Evolutionary conservation across 2,113 vertebrate genomes (phyloP).

Genomic region (Odontesthes bonariensis): DNA sequence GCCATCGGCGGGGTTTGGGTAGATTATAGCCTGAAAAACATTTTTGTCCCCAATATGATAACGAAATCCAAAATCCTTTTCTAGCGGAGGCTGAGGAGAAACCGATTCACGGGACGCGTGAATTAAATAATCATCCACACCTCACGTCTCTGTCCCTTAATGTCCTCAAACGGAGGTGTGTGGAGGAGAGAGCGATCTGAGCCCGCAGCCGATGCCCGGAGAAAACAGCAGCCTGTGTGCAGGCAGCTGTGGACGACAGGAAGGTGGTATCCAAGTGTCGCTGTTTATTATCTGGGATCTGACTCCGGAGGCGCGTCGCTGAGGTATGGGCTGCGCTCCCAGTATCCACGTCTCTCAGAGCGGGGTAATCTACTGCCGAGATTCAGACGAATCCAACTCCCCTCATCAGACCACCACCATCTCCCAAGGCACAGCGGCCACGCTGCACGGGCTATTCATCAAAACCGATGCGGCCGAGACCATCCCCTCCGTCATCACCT

Average conservation of each 20-base stretch:
- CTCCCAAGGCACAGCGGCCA: constrained; percentile 89
- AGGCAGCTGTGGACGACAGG: constrained; percentile 44
- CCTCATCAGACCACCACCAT: constrained; percentile 90
- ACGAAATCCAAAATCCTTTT: neutral
- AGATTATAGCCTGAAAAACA: constrained; percentile 4
- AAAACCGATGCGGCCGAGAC: constrained; percentile 92
- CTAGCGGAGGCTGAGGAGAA: constrained; percentile 33
- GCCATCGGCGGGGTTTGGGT: constrained; percentile 1
- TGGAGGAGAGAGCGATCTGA: constrained; percentile 52
- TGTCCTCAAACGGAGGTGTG: constrained; percentile 59
- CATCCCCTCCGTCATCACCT: constrained; percentile 87
- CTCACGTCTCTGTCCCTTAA: constrained; percentile 46
- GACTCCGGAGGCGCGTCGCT: constrained; percentile 66
- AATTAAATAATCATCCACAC: constrained; percentile 33
- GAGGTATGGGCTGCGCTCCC: constrained; percentile 96
- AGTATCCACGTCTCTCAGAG: constrained; percentile 98
- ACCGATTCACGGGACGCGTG: constrained; percentile 38
- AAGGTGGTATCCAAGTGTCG: constrained; percentile 53
- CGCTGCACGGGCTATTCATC: constrained; percentile 91
- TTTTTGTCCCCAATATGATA: constrained; percentile 29
- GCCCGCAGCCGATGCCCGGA: constrained; percentile 61
- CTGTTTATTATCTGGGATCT: constrained; percentile 52
- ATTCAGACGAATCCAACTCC: constrained; percentile 95
- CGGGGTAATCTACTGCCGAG: constrained; percentile 97
- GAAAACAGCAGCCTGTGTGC: constrained; percentile 40